Evolutionary conservation across 2,888 invertebrate species (phyloP).

Genomic region (Trachelus stipa): DNA sequence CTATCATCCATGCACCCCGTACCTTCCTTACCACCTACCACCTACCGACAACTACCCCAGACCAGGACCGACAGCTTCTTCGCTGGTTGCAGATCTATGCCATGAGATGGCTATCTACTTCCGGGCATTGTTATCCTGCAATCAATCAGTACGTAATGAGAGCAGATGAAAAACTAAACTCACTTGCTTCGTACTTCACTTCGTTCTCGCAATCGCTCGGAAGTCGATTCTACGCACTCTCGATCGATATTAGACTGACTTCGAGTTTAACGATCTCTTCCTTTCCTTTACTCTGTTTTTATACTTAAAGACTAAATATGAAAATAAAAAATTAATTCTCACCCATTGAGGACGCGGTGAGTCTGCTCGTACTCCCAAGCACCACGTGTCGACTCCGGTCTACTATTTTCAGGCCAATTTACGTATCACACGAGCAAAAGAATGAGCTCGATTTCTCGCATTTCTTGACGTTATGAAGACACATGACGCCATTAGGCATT

Average conservation of each 20-base stretch:
- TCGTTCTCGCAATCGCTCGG: neutral
- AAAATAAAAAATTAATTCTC: neutral
- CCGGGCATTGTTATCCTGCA: neutral
- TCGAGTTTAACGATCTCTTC: too few relatives aligned
- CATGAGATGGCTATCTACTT: neutral
- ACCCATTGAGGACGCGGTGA: neutral
- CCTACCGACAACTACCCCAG: neutral
- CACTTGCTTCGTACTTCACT: neutral
- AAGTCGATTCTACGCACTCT: too few relatives aligned
- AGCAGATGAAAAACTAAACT: neutral
- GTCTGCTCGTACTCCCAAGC: neutral
- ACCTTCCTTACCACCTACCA: neutral
- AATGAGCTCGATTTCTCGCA: conserved; percentile 32
- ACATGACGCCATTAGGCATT: conserved; percentile 30
- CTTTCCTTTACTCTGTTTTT: neutral
- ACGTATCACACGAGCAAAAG: conserved; percentile 44
- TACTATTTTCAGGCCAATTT: conserved; percentile 56
- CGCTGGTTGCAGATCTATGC: neutral
- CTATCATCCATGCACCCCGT: conserved; percentile 52
- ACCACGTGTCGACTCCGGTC: conserved; percentile 16
- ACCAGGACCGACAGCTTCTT: neutral
- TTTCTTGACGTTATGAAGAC: conserved; percentile 41
- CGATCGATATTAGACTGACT: too few relatives aligned
- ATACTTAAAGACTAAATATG: neutral
- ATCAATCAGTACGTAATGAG: neutral